Evolutionary conservation across 2,113 vertebrate genomes (phyloP), one percentile per base, ranked within the genome.

Genomic region (Sylvia atricapilla): DNA sequence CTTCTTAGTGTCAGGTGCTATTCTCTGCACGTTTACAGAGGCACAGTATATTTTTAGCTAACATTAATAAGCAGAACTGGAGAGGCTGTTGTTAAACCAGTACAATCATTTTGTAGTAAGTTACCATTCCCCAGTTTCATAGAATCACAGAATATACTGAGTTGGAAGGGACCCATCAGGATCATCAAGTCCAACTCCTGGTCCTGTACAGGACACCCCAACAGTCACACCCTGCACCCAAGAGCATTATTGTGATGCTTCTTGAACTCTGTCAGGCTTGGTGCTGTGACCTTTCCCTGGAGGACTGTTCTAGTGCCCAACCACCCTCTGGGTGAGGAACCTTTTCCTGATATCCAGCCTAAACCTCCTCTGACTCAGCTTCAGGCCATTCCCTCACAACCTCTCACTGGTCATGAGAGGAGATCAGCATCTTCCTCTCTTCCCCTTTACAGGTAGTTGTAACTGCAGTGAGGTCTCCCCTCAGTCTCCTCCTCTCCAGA

Each of bases 401-500:
- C 13, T 74, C 33, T 43, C 44, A 39, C 9, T 52, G 44, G 18
- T 24, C 68, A 81, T 20, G 46, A 52, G 12, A 81, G 37, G 22
- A 35, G 25, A n/a, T n/a, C 44, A 67, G 19, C 2, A 4, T 31
- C 35, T 39, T 35, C 44, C 18, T 31, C 10, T 19, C 25, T 33
- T 58, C 6, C 9, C 18, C 8, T 37, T 31, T 31, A 13, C 0
- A 0, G 23, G 37, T 37, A 39, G 15, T 1, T 52, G 27, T 28
- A 44, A 17, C 18, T 24, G 28, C 52, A 50, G 0, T 33, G 18
- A 16, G 19, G 7, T 28, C 2, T 66, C 25, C 5, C 31, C 5
- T 66, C 59, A 64, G 27, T 44, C 22, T 66, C 23, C 5, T 69
- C 23, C 7, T 55, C 55, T 44, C 15, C 37, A 81, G 44, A 23